Percentiles rank a stretch among this genome's conserved stretches.
These are phyloP conservation scores for Zosterops lateralis DNA, from an alignment of 2,113 vertebrate genomes.

Conservation along the genomic window DNA sequence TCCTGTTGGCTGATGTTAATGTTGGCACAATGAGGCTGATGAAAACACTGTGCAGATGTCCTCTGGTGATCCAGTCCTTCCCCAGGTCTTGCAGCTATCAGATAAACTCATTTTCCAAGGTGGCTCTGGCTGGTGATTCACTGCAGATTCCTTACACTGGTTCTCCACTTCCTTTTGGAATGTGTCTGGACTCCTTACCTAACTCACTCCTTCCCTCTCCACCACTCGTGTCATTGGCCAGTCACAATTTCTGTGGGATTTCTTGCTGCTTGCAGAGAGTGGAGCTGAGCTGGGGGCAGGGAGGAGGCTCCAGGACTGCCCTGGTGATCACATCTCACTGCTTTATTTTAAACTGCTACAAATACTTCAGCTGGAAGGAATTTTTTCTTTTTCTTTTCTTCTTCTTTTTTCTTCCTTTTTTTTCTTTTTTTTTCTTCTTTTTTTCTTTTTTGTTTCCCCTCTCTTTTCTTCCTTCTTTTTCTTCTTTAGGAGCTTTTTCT, in stretches of 20 bases:
- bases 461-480: not conserved
- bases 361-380: not conserved
- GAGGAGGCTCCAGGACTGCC: not conserved
- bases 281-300: not conserved
- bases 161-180: not conserved
- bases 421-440: not conserved
- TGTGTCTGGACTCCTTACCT: not conserved
- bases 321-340: not conserved
- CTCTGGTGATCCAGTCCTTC: constrained; percentile 59
- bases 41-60: constrained; percentile 64
- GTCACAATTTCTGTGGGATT: not conserved
- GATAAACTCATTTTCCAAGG: constrained; percentile 44
- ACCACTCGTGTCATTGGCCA: not conserved
- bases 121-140: constrained; percentile 9
- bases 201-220: not conserved
- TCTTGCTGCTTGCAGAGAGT: not conserved
- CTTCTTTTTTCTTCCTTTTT: too few relatives aligned
- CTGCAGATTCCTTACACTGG: not conserved
- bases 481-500: not conserved
- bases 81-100: constrained; percentile 20
- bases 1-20: constrained; percentile 62
- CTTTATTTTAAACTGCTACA: not conserved
- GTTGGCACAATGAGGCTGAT: constrained; percentile 56
- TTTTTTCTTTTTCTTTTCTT: not conserved
- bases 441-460: not conserved